phyloP scores from a whole-genome alignment of 92 coral and sea anemone species.

The Phenganax stokvisi region DNA sequence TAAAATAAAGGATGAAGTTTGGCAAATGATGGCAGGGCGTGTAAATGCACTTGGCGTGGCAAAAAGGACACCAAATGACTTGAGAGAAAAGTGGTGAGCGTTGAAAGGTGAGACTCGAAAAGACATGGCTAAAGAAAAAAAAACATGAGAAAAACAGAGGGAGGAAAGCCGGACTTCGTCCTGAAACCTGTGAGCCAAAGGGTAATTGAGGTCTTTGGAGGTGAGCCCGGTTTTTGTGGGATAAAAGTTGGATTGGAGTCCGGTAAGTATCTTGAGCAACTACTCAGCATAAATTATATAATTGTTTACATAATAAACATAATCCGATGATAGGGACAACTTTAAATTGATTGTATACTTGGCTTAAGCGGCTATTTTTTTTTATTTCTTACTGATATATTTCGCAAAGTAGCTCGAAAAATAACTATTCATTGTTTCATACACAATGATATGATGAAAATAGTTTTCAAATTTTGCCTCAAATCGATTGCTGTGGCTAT shows the following conservation, averaged over 20 bases:
- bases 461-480: no score
- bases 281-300: no score
- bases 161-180: conserved; percentile 28
- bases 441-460: no score
- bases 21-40: conserved; percentile 21
- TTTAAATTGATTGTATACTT: no score
- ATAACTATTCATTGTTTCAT: no score
- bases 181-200: conserved; percentile 27
- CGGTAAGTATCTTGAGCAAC: conserved; percentile 19
- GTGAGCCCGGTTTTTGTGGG: conserved; percentile 47
- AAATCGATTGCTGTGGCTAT: no score
- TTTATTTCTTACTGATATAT: no score
- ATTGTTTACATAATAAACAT: no score
- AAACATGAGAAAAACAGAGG: conserved; percentile 38
- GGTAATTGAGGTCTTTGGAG: conserved; percentile 46
- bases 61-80: conserved; percentile 13
- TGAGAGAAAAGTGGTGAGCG: conserved; percentile 44
- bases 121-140: conserved; percentile 17
- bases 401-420: no score
- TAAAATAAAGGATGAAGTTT: conserved; percentile 10
- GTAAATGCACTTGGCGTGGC: conserved; percentile 42
- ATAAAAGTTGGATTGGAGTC: conserved; percentile 46
- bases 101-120: conserved; percentile 38
- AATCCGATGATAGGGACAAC: no score
- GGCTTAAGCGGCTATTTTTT: no score